Conservation (phyloP, 2,797 vertebrate genomes). For the Periparus ater region DNA sequence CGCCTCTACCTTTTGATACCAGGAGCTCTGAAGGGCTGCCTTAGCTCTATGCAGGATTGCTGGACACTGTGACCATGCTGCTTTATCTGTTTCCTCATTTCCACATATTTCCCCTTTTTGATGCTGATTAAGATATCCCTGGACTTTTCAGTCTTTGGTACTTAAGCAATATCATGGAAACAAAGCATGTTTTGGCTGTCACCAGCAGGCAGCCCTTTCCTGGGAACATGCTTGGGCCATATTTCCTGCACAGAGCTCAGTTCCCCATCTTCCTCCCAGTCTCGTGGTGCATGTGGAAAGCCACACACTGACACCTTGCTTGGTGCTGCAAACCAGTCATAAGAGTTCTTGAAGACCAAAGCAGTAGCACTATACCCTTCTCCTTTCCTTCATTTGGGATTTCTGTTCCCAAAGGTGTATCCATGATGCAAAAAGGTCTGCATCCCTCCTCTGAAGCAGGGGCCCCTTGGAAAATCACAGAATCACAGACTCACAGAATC, state of each 20-base stretch:
- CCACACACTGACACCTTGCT: rapidly evolving
- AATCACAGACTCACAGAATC: not conserved
- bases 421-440: not conserved
- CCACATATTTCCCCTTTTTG: not conserved
- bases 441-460: not conserved
- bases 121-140: not conserved
- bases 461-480: not conserved
- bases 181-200: not conserved
- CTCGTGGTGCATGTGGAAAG: rapidly evolving
- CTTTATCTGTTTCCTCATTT: not conserved
- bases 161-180: not conserved
- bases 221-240: not conserved
- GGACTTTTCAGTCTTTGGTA: not conserved
- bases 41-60: not conserved
- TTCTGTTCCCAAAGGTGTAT: not conserved
- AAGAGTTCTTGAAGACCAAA: not conserved
- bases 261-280: not conserved
- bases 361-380: not conserved
- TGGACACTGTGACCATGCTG: not conserved
- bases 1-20: not conserved
- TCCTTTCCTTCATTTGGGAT: not conserved
- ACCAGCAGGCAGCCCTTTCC: not conserved
- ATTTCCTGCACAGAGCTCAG: not conserved
- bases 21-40: not conserved
- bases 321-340: not conserved